Percentiles rank a stretch among this genome's conserved stretches.
These are phyloP conservation scores for Linnaemya vulpina DNA, from an alignment of 2,888 invertebrate species.

Conservation along the genomic window DNA sequence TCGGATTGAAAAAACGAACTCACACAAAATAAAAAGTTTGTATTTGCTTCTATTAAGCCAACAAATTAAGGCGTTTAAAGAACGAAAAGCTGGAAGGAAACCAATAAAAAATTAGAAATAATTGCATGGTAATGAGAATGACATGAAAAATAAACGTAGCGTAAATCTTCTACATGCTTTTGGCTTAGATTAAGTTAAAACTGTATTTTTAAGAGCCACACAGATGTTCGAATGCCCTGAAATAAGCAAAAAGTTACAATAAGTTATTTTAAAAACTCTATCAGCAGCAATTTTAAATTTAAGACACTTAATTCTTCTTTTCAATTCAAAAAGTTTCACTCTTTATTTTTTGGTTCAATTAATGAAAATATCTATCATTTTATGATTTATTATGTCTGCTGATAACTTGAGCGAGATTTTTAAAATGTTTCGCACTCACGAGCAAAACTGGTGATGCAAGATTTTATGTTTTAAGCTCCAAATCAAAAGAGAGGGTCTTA, in stretches of 20 bases:
- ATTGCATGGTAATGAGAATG: conserved; percentile 65
- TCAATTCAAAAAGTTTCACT: not conserved
- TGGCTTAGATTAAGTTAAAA: conserved; percentile 26
- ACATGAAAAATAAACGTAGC: not conserved
- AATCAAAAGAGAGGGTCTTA: not conserved
- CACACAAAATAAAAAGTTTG: no score
- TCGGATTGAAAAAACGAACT: conserved; percentile 9
- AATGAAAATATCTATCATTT: conserved; percentile 69
- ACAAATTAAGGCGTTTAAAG: conserved; percentile 64
- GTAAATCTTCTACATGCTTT: not conserved
- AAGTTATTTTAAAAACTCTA: conserved; percentile 20
- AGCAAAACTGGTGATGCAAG: conserved; percentile 1
- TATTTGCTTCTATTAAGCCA: conserved; percentile 38
- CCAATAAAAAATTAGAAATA: conserved; percentile 57
- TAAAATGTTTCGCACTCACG: not conserved
- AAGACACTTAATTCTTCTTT: no score
- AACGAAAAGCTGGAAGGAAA: conserved; percentile 31
- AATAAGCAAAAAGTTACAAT: not conserved
- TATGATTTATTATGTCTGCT: conserved; percentile 72
- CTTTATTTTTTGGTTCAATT: conserved; percentile 12
- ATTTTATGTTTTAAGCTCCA: not conserved
- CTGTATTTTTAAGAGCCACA: not conserved
- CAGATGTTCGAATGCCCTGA: not conserved
- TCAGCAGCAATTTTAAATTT: conserved; percentile 9
- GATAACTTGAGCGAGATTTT: conserved; percentile 41